Conservation (phyloP, 1,140 invertebrate species). For the Drosophila teissieri region DNA sequence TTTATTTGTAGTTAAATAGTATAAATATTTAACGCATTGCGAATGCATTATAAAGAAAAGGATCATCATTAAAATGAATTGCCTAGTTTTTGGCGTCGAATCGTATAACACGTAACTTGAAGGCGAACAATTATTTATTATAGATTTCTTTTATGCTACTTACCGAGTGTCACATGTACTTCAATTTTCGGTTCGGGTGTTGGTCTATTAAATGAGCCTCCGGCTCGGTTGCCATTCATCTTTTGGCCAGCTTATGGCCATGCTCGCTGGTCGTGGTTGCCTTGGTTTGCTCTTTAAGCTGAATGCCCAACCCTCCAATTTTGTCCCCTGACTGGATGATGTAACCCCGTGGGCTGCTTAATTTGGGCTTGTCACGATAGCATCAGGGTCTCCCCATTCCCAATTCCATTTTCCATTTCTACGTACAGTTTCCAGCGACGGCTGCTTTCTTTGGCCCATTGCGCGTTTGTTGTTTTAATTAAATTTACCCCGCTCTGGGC, state of each 20-base stretch:
- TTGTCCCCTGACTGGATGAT: conserved; percentile 49
- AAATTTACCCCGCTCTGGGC: conserved; percentile 50
- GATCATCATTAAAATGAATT: not conserved
- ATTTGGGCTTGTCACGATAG: conserved; percentile 81
- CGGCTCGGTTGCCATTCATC: conserved; percentile 20
- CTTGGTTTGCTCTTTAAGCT: conserved; percentile 60
- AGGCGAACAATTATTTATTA: too few species aligned
- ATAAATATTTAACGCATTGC: too few species aligned
- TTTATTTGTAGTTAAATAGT: too few species aligned
- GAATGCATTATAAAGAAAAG: too few species aligned
- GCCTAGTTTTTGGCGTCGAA: not conserved
- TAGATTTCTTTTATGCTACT: too few species aligned
- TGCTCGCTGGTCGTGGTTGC: conserved; percentile 37
- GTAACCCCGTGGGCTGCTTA: conserved; percentile 68
- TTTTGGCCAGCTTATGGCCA: conserved; percentile 22
- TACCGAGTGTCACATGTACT: not conserved
- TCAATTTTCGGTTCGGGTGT: not conserved
- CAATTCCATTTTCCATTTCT: conserved; percentile 25
- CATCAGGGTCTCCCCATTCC: conserved; percentile 55
- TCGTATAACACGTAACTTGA: not conserved
- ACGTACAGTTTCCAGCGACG: conserved; percentile 19
- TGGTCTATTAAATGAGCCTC: conserved; percentile 20
- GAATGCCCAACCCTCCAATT: conserved; percentile 26
- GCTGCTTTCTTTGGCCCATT: conserved; percentile 35
- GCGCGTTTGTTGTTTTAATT: conserved; percentile 71